Percentiles rank a stretch among this genome's conserved stretches.
phyloP scores from a whole-genome alignment of 2,888 invertebrate species.

The Ectemnius cavifrons region DNA sequence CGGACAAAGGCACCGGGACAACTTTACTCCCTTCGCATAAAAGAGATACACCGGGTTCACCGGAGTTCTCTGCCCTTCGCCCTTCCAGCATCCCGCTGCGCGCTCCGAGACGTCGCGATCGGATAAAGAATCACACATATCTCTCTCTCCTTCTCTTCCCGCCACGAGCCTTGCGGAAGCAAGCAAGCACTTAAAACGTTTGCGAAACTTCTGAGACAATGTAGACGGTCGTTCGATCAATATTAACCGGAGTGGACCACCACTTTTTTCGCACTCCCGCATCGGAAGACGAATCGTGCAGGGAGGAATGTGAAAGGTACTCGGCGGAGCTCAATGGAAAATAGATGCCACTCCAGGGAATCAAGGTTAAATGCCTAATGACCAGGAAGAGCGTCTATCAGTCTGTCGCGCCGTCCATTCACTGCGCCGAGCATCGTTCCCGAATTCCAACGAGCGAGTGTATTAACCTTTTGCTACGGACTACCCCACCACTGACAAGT shows the following conservation, averaged over 20 bases:
- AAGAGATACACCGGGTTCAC: slow-evolving; percentile 46
- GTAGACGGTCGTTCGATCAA: too few relatives aligned
- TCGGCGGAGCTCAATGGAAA: not conserved
- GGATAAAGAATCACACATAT: slow-evolving; percentile 8
- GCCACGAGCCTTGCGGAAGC: too few relatives aligned
- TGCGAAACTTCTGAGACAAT: too few relatives aligned
- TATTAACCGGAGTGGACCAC: too few relatives aligned
- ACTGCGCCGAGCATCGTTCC: not conserved
- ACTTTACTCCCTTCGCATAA: slow-evolving; percentile 55
- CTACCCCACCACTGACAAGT: not conserved
- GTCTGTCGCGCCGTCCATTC: slow-evolving; percentile 11
- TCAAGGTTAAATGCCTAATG: slow-evolving; percentile 21
- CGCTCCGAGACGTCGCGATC: slow-evolving; percentile 11
- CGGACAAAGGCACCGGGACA: slow-evolving; percentile 59
- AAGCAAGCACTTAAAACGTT: too few relatives aligned
- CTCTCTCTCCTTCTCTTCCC: too few relatives aligned
- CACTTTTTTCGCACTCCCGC: too few relatives aligned
- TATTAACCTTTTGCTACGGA: not conserved
- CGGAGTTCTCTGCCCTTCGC: slow-evolving; percentile 40
- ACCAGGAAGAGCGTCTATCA: slow-evolving; percentile 12
- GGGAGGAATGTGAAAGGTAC: too few relatives aligned
- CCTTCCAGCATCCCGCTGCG: slow-evolving; percentile 32
- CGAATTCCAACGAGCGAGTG: not conserved
- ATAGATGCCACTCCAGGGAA: not conserved
- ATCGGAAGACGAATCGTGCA: too few relatives aligned